These are phyloP conservation scores for Heptranchias perlo DNA, from an alignment of 2,113 vertebrate genomes.

Conservation along the genomic window DNA sequence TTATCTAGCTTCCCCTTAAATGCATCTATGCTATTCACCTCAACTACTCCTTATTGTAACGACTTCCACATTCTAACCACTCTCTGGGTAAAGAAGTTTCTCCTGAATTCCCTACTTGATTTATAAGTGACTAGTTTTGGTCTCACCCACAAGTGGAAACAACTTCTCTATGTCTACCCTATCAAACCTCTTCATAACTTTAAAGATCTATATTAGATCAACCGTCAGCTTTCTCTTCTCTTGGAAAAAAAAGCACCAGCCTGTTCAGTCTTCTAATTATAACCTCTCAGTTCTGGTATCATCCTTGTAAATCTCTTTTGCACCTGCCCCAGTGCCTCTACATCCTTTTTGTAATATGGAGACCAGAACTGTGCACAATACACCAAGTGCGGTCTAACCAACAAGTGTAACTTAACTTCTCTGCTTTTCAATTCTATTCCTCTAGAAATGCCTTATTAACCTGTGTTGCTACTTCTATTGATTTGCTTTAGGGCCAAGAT, in stretches of 20 bases:
- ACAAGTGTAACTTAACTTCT: too few relatives aligned
- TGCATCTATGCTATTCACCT: background rate
- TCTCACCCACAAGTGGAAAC: background rate
- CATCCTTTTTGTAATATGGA: background rate
- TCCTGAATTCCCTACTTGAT: background rate
- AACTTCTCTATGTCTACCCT: background rate
- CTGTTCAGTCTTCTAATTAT: background rate
- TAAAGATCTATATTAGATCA: background rate
- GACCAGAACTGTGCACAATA: too few relatives aligned
- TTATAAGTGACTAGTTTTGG: background rate
- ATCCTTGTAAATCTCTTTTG: background rate
- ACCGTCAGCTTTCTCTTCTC: background rate
- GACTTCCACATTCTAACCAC: background rate
- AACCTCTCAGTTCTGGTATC: too few relatives aligned
- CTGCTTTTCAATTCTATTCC: too few relatives aligned
- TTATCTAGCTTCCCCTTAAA: background rate
- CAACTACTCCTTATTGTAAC: background rate
- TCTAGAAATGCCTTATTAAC: too few relatives aligned
- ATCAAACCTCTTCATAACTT: background rate
- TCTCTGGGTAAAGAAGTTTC: background rate
- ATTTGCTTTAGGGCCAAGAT: too few relatives aligned
- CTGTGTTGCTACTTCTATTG: too few relatives aligned
- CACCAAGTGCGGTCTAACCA: too few relatives aligned
- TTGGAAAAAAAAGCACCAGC: background rate
- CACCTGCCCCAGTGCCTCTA: background rate